These are phyloP conservation scores for Rhamnusium bicolor DNA, from an alignment of 2,888 invertebrate genomes.

Conservation along the genomic window DNA sequence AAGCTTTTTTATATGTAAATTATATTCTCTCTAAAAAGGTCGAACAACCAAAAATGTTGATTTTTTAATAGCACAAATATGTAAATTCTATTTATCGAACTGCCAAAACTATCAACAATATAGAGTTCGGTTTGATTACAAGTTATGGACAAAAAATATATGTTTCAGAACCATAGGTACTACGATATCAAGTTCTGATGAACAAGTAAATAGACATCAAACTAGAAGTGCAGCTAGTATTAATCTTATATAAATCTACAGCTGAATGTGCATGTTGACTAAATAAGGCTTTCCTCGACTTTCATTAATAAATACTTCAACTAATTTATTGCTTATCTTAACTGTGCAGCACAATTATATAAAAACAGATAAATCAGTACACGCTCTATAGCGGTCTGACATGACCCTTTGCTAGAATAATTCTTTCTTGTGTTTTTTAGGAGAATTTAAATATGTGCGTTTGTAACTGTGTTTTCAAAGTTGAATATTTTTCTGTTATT, in stretches of 20 bases:
- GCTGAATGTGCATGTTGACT: conserved; percentile 27
- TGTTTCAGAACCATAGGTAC: not conserved
- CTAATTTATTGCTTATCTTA: conserved; percentile 28
- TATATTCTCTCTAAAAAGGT: no score
- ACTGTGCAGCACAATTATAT: conserved; percentile 18
- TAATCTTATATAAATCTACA: conserved; percentile 32
- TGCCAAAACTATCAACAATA: not conserved
- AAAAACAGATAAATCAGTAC: conserved; percentile 7
- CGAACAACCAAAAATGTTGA: no score
- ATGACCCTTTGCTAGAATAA: not conserved
- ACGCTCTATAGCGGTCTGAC: not conserved
- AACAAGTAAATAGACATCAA: conserved; percentile 18
- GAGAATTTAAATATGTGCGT: not conserved
- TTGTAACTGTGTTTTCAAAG: not conserved
- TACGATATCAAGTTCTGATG: not conserved
- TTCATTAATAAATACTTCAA: conserved; percentile 34
- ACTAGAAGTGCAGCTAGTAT: conserved; percentile 25
- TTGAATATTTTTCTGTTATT: not conserved
- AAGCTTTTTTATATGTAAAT: no score
- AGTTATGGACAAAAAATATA: not conserved
- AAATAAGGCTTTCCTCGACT: conserved; percentile 34
- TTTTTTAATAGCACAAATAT: no score
- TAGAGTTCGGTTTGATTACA: not conserved
- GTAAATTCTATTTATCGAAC: not conserved
- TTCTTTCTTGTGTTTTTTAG: not conserved